Evolutionary conservation across 2,797 vertebrate species (phyloP).

Genomic region (Manis javanica): DNA sequence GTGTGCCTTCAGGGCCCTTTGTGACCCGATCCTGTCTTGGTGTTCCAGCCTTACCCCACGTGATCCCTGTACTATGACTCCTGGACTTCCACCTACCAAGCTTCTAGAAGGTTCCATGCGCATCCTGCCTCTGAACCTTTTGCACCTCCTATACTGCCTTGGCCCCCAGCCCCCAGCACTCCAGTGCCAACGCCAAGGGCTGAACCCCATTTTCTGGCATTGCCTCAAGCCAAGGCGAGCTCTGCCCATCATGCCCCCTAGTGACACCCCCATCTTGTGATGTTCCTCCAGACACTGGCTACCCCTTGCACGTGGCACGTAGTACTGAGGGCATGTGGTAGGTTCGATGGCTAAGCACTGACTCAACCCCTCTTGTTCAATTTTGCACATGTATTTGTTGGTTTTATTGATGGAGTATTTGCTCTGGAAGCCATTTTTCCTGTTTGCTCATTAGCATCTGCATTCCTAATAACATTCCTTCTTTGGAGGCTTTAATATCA

Average conservation of each 20-base stretch:
- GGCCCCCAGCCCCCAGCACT: neutral
- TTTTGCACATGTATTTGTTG: neutral
- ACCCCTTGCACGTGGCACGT: no score
- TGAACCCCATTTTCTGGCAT: neutral
- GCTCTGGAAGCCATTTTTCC: neutral
- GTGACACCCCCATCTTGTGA: rapidly evolving
- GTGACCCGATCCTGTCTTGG: neutral
- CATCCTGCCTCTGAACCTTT: neutral
- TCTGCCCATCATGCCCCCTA: rapidly evolving
- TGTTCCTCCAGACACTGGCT: no score
- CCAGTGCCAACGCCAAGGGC: neutral
- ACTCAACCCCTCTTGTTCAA: neutral
- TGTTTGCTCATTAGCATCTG: neutral
- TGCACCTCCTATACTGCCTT: neutral
- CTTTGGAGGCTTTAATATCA: neutral
- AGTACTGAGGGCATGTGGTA: no score
- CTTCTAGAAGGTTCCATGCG: neutral
- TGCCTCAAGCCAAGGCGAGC: neutral
- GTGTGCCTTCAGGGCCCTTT: neutral
- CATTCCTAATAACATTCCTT: neutral
- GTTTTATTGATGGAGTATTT: neutral
- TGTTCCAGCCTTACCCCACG: neutral
- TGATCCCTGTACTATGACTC: neutral
- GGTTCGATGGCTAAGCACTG: no score
- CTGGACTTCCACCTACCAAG: neutral